phyloP scores from a whole-genome alignment of 2,888 invertebrate species.

The Hirtodrosophila trivittata region DNA sequence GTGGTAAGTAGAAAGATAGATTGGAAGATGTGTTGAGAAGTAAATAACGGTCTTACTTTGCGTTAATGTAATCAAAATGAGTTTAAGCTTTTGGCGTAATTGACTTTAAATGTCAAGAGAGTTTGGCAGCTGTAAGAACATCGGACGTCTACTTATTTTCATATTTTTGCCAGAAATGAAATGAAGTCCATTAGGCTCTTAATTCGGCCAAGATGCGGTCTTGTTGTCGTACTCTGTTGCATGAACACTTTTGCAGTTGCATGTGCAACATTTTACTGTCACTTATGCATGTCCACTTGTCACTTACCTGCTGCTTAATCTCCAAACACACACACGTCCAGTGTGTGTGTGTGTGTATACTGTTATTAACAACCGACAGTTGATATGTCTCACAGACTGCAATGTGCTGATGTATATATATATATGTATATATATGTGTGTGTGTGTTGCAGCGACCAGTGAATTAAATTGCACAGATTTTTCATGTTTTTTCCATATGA shows the following conservation, averaged over 20 bases:
- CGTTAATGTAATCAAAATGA: conserved; percentile 15
- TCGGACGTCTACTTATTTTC: background rate
- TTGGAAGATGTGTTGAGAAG: conserved; percentile 3
- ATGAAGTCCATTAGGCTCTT: conserved; percentile 43
- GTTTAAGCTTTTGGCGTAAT: conserved; percentile 36
- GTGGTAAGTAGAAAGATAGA: background rate
- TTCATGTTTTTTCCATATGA: conserved; percentile 27
- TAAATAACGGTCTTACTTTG: background rate
- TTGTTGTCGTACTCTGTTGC: conserved; percentile 6
- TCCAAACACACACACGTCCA: conserved; percentile 7
- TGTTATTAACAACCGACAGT: conserved; percentile 52
- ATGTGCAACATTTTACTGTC: conserved; percentile 71
- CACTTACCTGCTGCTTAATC: conserved; percentile 57
- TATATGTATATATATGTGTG: background rate
- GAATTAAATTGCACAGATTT: conserved; percentile 63
- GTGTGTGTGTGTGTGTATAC: background rate
- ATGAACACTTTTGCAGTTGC: conserved; percentile 24
- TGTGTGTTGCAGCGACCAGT: conserved; percentile 26
- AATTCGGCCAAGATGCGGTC: conserved; percentile 21
- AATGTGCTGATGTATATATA: background rate
- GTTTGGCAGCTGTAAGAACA: background rate
- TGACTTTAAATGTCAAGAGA: conserved; percentile 22
- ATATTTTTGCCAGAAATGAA: conserved; percentile 38
- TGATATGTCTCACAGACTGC: conserved; percentile 26
- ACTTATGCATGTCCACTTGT: conserved; percentile 67